Base-by-base conservation (phyloP, 1,140 invertebrate genomes). In the Andrena cerasifolii region DNA sequence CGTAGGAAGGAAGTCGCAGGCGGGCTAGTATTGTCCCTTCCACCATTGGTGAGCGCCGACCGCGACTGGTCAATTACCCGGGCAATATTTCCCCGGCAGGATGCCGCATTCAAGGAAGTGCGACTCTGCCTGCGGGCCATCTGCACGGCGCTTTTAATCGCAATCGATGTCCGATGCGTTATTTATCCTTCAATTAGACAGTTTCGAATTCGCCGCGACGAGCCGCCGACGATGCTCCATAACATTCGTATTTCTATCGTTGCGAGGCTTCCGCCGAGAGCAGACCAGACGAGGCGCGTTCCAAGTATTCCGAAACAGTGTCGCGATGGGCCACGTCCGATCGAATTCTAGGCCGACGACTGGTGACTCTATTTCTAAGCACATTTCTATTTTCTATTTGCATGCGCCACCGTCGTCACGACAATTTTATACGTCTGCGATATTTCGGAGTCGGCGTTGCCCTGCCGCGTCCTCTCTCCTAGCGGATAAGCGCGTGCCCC, bases 301-400 rank as follows among this genome's bases (percentile, higher is more conserved):
- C 67, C 68, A 58, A 78, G 40, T 65, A 49, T 65, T 40, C 47
- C 78, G 68, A 79, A 78, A 83, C 72, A 72, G 70, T 79, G 74
- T 58, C 76, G 62, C 80, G 76, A 79, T 76, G 82, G 82, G 85
- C 62, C 76, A 61, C 68, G 80, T 84, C 84, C 82, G 81, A 85
- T 89, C 78, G 85, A 85, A 89, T 91, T 87, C 87, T 89, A 88
- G 89, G 88, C 78, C 85, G 87, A 83, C 88, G 88, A 90, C 88
- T 86, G 87, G 83, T 83, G 78, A 74, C 86, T 91, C 91, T 90
- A 92, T 92, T 92, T 91, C 90, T 88, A 90, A 85, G 88, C 87
- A 85, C 83, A 87, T 90, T 89, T 90, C 89, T 90, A 91, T 92
- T 91, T 91, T 92, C 91, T 92, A 91, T 91, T 91, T 90, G 82